Conservation (phyloP, 2,797 vertebrate genomes). For the Ara ararauna region DNA sequence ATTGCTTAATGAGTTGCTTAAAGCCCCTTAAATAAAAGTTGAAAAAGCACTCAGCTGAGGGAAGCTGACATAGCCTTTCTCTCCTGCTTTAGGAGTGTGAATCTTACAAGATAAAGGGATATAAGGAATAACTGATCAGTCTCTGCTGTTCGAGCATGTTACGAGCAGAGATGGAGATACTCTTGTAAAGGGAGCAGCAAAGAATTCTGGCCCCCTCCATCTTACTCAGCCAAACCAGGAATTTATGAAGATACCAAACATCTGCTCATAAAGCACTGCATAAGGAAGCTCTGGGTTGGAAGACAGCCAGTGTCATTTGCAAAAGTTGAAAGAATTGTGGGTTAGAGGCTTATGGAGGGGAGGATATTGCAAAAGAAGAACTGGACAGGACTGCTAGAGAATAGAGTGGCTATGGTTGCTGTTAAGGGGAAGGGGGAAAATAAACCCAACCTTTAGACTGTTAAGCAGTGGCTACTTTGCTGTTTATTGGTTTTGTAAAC, state of each 20-base stretch:
- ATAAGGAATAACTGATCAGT: background rate
- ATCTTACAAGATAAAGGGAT: background rate
- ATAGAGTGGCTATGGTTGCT: background rate
- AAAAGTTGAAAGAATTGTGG: background rate
- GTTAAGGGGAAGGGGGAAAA: rapidly evolving
- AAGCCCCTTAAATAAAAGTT: background rate
- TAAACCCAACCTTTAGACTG: rapidly evolving
- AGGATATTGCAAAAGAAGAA: background rate
- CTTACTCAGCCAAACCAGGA: background rate
- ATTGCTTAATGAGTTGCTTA: background rate
- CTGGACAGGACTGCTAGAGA: background rate
- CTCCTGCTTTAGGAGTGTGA: background rate
- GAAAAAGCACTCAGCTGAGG: background rate
- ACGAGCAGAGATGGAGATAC: background rate
- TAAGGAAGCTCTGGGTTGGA: background rate
- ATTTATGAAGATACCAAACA: background rate
- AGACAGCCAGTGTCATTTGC: background rate
- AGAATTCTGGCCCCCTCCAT: background rate
- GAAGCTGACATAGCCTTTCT: background rate
- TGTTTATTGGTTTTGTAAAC: background rate
- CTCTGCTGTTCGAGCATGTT: background rate
- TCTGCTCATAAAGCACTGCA: background rate
- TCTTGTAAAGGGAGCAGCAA: background rate
- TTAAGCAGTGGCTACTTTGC: background rate
- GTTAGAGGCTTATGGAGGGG: background rate